phyloP scores from a whole-genome alignment of 2,113 vertebrate species.

The Ramphastos sulfuratus region DNA sequence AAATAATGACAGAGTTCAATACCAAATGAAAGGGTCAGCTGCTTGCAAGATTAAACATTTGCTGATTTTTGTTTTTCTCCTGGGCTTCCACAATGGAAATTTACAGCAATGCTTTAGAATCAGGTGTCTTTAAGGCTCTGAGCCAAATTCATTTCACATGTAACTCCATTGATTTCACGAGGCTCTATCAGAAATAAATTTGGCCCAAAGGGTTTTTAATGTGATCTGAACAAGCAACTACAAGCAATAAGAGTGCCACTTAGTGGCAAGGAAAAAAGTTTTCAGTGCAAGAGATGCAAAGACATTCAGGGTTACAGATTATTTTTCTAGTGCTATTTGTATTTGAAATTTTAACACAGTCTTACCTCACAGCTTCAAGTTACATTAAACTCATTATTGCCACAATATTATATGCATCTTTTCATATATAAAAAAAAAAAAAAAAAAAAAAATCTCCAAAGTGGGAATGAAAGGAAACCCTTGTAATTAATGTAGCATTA shows the following conservation, averaged over 20 bases:
- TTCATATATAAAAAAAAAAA: slow-evolving; percentile 66
- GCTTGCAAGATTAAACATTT: slow-evolving; percentile 43
- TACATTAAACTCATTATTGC: slow-evolving; percentile 74
- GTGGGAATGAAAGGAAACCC: slow-evolving; percentile 40
- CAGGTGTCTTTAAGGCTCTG: not conserved
- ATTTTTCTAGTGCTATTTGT: slow-evolving; percentile 54
- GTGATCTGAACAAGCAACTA: slow-evolving; percentile 41
- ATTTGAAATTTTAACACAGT: slow-evolving; percentile 68
- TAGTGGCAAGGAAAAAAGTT: slow-evolving; percentile 64
- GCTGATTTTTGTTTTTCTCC: not conserved
- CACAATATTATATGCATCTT: slow-evolving; percentile 72
- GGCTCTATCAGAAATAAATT: not conserved
- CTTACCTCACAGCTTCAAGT: slow-evolving; percentile 72
- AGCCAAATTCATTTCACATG: not conserved
- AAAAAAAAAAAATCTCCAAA: slow-evolving; percentile 61
- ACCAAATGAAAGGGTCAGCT: slow-evolving; percentile 58
- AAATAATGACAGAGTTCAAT: slow-evolving; percentile 68
- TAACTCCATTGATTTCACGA: not conserved
- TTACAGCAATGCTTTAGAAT: slow-evolving; percentile 9
- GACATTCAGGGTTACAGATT: slow-evolving; percentile 1
- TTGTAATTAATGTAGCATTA: slow-evolving; percentile 72
- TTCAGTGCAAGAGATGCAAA: slow-evolving; percentile 1
- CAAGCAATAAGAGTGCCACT: slow-evolving; percentile 72
- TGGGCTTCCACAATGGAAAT: slow-evolving; percentile 33
- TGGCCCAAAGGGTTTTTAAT: slow-evolving; percentile 50